Percentiles rank a stretch among this genome's conserved stretches.
Conservation (phyloP, 2,888 invertebrate species). For the Drosophila anomalata region DNA sequence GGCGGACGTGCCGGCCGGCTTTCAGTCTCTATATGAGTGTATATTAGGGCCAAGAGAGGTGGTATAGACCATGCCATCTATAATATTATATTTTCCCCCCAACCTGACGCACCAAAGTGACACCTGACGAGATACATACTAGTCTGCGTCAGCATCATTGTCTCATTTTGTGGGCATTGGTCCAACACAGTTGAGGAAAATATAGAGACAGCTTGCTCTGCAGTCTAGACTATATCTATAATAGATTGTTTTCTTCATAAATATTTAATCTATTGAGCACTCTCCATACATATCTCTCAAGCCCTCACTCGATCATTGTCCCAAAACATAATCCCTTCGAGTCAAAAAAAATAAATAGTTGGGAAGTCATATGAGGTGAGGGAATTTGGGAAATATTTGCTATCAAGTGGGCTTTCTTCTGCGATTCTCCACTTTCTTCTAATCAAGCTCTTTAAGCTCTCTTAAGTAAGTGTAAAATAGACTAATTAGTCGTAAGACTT, state of each 20-base stretch:
- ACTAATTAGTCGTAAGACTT: no score
- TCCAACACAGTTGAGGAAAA: conserved; percentile 26
- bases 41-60: not conserved
- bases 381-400: not conserved
- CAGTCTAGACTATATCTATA: not conserved
- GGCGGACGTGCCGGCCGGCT: conserved; percentile 40
- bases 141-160: conserved; percentile 17
- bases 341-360: not conserved
- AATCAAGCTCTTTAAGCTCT: no score
- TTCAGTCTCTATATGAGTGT: not conserved
- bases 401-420: no score
- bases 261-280: not conserved
- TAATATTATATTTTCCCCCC: conserved; percentile 1
- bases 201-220: not conserved
- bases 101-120: conserved; percentile 34
- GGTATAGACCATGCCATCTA: not conserved
- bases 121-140: conserved; percentile 32
- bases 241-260: not conserved
- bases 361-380: not conserved
- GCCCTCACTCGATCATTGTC: conserved; percentile 55
- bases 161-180: conserved; percentile 26
- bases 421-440: no score
- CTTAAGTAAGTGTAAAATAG: not conserved
- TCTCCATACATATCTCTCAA: not conserved
- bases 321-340: conserved; percentile 21